phyloP scores from a whole-genome alignment of 2,797 vertebrate genomes.

The Amniataba percoides region DNA sequence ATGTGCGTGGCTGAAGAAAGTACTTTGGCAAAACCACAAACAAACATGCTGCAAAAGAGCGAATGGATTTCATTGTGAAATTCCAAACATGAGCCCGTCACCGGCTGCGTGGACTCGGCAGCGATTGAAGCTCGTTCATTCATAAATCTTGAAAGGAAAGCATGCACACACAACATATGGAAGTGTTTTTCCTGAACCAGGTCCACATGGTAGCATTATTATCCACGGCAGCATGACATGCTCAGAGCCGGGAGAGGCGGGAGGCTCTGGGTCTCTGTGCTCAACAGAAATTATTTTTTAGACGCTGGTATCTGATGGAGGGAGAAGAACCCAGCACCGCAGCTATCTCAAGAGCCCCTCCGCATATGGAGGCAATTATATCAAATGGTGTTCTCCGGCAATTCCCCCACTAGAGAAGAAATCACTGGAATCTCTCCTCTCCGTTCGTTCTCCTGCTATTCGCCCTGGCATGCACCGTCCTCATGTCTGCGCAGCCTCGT shows the following conservation, averaged over 20 bases:
- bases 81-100: constrained; percentile 70
- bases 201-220: constrained; percentile 79
- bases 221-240: constrained; percentile 66
- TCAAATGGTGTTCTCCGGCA: constrained; percentile 75
- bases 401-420: constrained; percentile 71
- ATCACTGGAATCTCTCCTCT: constrained; percentile 68
- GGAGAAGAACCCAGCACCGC: constrained; percentile 50
- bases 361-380: constrained; percentile 82
- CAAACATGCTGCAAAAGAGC: constrained; percentile 51
- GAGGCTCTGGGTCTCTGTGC: constrained; percentile 50
- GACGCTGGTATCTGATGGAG: constrained; percentile 71
- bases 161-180: constrained; percentile 76
- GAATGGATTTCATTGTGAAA: constrained; percentile 70
- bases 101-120: constrained; percentile 43
- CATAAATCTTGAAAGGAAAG: constrained; percentile 82
- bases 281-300: constrained; percentile 66
- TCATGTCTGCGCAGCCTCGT: constrained; percentile 39
- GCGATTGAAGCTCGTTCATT: constrained; percentile 78
- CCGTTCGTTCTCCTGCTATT: constrained; percentile 43
- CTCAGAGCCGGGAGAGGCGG: constrained; percentile 55
- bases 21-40: constrained; percentile 63
- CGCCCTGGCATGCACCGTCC: constrained; percentile 34
- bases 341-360: constrained; percentile 66
- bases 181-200: constrained; percentile 78
- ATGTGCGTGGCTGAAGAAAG: constrained; percentile 40